Base-by-base conservation (phyloP, 2,113 vertebrate species). In the Hipposideros armiger region DNA sequence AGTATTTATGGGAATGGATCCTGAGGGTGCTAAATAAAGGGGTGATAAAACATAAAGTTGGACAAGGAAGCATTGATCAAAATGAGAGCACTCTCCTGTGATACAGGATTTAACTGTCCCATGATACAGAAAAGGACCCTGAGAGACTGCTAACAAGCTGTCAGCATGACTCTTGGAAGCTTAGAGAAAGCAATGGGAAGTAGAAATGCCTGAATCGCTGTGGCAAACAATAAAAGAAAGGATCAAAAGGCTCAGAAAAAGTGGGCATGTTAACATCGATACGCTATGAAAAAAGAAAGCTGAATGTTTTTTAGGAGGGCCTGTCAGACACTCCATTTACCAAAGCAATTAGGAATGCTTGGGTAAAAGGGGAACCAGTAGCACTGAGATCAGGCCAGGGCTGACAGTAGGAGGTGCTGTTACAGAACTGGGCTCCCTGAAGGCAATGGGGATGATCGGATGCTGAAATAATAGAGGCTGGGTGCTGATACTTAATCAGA, bases 131-230 rank as follows among this genome's bases (percentile, higher is more conserved):
- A 87, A 82, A 93, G 32, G 10, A 73, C 87, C 62, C 70, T 62
- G 67, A 81, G 83, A 92, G 56, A 80, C 94, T 30, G 74, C 78
- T 95, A 80, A 95, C 73, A 94, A 97, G 92, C 67, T 70, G 22
- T 52, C 58, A 40, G 56, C 73, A 66, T 93, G 94, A 82, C 83
- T 60, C 54, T 82, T 60, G 30, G 90, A 95, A 76, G 92, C 56
- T 95, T 66, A 87, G 74, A 54, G 52, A 67, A 95, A 82, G 26
- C 64, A 26, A 24, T 10, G 32, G 64, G 58, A 87, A 92, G 83
- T 83, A 47, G 90, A 91, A 88, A 70, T 16, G 19, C n/a, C 24
- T 73, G 90, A 69, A 42, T 24, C 50, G 16, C 60, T 88, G 26
- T 82, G 66, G 36, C 42, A 73, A 60, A 86, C n/a, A 85, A 54